These are phyloP conservation scores for Archips crataeganus DNA, from an alignment of 2,888 invertebrate species.

Conservation along the genomic window DNA sequence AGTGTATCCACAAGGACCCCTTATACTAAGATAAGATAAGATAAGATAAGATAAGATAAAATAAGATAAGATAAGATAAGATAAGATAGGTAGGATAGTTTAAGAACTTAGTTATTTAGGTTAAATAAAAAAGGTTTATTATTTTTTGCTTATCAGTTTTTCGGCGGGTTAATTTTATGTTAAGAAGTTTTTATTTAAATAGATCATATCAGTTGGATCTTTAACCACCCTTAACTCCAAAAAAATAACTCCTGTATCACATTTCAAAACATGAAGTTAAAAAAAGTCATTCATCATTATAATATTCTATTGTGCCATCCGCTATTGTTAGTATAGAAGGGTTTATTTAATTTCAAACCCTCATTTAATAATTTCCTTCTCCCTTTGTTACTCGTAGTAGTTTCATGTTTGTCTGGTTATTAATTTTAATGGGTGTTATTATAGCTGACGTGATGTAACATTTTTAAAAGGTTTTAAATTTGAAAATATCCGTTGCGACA, in stretches of 20 bases:
- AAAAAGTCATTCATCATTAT: constrained; percentile 16
- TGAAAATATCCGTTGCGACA: too few species aligned
- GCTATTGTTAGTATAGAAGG: constrained; percentile 26
- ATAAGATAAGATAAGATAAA: too few species aligned
- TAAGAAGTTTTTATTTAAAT: too few species aligned
- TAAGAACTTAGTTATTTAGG: too few species aligned
- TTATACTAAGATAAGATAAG: too few species aligned
- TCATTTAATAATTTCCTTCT: constrained; percentile 34
- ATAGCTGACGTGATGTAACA: constrained; percentile 9
- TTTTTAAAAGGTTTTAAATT: neutral
- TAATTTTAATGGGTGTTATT: constrained; percentile 25
- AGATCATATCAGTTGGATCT: neutral
- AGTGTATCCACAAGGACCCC: too few species aligned
- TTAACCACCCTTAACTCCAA: neutral
- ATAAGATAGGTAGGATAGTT: too few species aligned
- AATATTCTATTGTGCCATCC: constrained; percentile 7
- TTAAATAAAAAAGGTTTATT: too few species aligned
- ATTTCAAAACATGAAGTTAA: neutral
- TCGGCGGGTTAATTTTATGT: too few species aligned
- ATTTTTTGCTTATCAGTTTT: too few species aligned
- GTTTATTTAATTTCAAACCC: constrained; percentile 38
- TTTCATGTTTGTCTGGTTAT: constrained; percentile 28
- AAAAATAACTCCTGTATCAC: constrained; percentile 1
- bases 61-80: too few species aligned
- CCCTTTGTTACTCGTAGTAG: constrained; percentile 29